Base-by-base conservation (phyloP, 2,888 invertebrate genomes). In the Saturnia pavonia region DNA sequence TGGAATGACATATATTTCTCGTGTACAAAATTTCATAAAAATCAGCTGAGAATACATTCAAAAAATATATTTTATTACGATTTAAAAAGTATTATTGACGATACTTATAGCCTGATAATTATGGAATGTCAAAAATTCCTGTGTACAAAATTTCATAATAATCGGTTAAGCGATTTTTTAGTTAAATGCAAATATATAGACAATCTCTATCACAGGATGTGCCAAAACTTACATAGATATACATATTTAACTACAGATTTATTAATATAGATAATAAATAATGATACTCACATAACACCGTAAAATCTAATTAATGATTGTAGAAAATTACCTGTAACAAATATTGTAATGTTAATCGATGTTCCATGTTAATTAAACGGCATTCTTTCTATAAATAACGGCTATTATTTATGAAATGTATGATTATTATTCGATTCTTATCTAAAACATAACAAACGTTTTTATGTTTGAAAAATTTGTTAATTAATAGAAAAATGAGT, bases 301-400 rank as follows among this genome's bases (percentile, higher is more conserved):
- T 16, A 48, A 42, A 27, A 40, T 40, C 9, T 40, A 40, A 65
- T 65, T 40, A 65, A 40, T 11, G 65, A 42, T 40, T 12, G 11
- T 51, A 25, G 68, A 54, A 27, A 60, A 42, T 69, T 75, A 75
- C 76, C 74, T 76, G 74, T 69, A 74, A 75, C 67, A 69, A 71
- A 73, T 72, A 40, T 48, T 66, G 27, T 54, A n/a, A 22, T 45
- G 27, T 57, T 43, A 63, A 48, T 69, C n/a, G 51, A 42, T 70
- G 25, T 27, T 60, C 8, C n/a, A 69, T 67, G 69, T 65, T 9
- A 71, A 67, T 72, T 68, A 67, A 57, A 25, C 22, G 57, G 25
- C 57, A 57, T 57, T 57, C 57, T 60, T 14, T 27, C 4, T 27
- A 60, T 60, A 14, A 27, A 27, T 9, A 60, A 60, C 57, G 25